A percentile compares a stretch with the other conserved stretches of the same genome.
Evolutionary conservation across 2,797 vertebrate species (phyloP).

Genomic region (Phrynocephalus guinanensis): DNA sequence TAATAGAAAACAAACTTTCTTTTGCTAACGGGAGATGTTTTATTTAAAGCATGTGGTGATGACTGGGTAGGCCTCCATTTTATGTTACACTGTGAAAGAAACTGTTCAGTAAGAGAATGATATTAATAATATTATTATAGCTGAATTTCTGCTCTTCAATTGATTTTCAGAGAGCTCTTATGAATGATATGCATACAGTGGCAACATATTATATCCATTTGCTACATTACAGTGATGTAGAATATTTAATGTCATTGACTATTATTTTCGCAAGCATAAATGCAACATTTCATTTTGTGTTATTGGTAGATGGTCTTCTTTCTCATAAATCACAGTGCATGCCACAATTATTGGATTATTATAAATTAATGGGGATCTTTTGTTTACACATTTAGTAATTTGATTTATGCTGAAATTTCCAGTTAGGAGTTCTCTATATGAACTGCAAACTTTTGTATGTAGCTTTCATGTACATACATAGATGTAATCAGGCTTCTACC

Average conservation of each 20-base stretch:
- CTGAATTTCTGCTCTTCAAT: constrained; percentile 17
- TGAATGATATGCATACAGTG: background rate
- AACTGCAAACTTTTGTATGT: background rate
- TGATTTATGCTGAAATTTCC: constrained; percentile 17
- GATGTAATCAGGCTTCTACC: background rate
- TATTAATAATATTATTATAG: constrained; percentile 11
- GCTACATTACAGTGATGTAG: background rate
- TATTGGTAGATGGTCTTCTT: constrained; percentile 8
- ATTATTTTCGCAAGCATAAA: background rate
- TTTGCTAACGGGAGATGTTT: background rate
- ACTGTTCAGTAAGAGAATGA: constrained; percentile 1
- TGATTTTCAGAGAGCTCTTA: background rate
- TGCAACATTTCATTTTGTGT: background rate
- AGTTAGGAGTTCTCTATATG: background rate
- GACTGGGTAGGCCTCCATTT: background rate
- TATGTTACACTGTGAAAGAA: background rate
- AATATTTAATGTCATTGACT: background rate
- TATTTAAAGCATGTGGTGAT: background rate
- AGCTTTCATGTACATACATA: background rate
- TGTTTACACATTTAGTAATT: background rate
- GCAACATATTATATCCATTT: constrained; percentile 1
- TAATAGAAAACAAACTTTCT: background rate
- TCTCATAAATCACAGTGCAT: background rate
- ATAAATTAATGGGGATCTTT: constrained; percentile 13
- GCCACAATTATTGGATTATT: background rate